A percentile compares a stretch with the other conserved stretches of the same genome.
Evolutionary conservation across 1,140 invertebrate species (phyloP).

Genomic region (Papilio machaon): DNA sequence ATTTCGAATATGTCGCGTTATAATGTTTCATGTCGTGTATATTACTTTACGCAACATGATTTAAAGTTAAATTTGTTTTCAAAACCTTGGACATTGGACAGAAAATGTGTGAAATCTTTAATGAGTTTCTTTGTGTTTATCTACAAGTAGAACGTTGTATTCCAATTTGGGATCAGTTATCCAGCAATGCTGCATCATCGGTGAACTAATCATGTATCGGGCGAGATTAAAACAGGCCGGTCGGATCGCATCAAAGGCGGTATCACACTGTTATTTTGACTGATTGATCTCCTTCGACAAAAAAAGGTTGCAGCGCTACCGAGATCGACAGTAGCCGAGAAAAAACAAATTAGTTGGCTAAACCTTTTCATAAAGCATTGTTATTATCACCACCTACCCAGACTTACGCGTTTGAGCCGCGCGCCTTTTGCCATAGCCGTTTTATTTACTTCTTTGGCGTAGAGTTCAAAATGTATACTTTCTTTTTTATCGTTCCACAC

Average conservation of each 20-base stretch:
- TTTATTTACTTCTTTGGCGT: constrained; percentile 42
- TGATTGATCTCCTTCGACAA: constrained; percentile 80
- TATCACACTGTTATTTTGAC: constrained; percentile 82
- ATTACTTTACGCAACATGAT: constrained; percentile 8
- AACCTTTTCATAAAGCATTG: constrained; percentile 81
- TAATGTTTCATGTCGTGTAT: not conserved
- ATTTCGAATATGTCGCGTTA: not conserved
- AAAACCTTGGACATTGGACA: constrained; percentile 9
- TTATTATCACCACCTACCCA: constrained; percentile 79
- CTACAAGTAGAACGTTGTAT: constrained; percentile 63
- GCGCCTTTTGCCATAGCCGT: constrained; percentile 35
- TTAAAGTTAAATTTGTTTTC: constrained; percentile 16
- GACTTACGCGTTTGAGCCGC: constrained; percentile 51
- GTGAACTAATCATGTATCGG: constrained; percentile 80
- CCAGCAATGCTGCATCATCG: constrained; percentile 78
- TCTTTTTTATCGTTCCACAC: constrained; percentile 43
- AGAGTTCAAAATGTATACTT: constrained; percentile 58
- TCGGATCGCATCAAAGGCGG: constrained; percentile 80
- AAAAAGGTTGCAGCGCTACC: constrained; percentile 80
- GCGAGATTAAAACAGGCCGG: constrained; percentile 79
- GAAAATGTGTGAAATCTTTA: constrained; percentile 41
- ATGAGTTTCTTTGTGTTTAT: constrained; percentile 52
- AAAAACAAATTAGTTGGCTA: constrained; percentile 82
- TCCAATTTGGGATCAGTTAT: constrained; percentile 75
- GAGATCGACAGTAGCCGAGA: constrained; percentile 81